Evolutionary conservation across 2,797 vertebrate genomes (phyloP).

Genomic region (Gobio occitaniae): DNA sequence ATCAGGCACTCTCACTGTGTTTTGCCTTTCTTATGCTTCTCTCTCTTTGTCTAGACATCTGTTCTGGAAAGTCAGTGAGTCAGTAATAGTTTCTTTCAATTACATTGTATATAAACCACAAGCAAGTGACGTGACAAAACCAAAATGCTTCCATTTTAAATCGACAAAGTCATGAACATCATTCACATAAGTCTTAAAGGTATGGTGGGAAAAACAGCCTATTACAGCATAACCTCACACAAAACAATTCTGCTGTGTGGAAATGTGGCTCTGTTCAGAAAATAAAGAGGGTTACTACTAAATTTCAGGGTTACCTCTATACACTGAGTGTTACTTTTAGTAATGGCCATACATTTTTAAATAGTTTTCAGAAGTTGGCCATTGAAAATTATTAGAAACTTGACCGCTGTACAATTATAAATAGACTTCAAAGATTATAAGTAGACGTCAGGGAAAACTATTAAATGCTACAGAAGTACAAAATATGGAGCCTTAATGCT

Average conservation of each 20-base stretch:
- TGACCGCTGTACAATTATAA: neutral
- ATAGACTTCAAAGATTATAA: neutral
- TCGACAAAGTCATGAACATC: neutral
- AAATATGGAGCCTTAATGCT: neutral
- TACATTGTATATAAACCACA: neutral
- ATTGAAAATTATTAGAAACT: slow-evolving; percentile 4
- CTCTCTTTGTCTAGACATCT: slow-evolving; percentile 52
- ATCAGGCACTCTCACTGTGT: neutral
- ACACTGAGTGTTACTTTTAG: neutral
- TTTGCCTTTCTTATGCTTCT: neutral
- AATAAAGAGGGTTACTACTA: neutral
- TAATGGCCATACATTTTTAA: neutral
- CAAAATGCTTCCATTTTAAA: neutral
- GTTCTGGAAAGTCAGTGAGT: slow-evolving; percentile 70
- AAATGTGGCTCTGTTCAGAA: neutral
- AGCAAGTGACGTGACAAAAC: neutral
- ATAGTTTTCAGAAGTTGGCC: neutral
- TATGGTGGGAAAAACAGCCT: neutral
- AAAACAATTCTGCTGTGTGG: slow-evolving; percentile 4
- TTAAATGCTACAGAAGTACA: neutral
- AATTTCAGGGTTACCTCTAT: neutral
- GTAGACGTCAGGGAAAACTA: neutral
- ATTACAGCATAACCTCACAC: neutral
- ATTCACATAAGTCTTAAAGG: neutral
- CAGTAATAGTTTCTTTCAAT: slow-evolving; percentile 55